Evolutionary conservation across 2,797 vertebrate species (phyloP).

Genomic region (Falco peregrinus): DNA sequence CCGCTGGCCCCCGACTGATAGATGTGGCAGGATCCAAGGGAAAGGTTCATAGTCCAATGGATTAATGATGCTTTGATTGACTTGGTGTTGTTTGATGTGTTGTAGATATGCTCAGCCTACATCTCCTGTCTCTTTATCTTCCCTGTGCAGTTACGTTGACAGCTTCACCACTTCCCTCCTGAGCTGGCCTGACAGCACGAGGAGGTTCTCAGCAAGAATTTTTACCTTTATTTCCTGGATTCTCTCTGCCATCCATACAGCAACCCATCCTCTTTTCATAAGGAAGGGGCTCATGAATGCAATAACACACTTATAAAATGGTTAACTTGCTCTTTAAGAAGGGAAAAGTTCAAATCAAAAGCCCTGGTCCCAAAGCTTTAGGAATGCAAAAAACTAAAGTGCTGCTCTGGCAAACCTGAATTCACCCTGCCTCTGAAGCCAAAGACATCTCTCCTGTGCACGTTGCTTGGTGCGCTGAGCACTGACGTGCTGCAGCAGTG

Average conservation of each 20-base stretch:
- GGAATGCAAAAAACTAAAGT: neutral
- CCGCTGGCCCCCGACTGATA: neutral
- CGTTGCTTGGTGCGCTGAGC: neutral
- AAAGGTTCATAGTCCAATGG: constrained; percentile 44
- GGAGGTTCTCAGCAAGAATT: neutral
- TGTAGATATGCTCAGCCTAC: constrained; percentile 20
- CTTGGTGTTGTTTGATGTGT: constrained; percentile 47
- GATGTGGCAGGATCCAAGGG: neutral
- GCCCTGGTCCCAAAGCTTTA: neutral
- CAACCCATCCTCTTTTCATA: neutral
- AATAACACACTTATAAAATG: neutral
- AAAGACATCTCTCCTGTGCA: neutral
- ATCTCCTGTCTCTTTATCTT: constrained; percentile 61
- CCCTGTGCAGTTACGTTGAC: neutral
- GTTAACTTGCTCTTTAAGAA: neutral
- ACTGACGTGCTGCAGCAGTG: neutral
- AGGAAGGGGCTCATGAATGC: neutral
- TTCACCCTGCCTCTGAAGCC: neutral
- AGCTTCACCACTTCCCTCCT: neutral
- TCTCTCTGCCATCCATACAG: neutral
- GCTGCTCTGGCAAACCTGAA: neutral
- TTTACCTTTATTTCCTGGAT: neutral
- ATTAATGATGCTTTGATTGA: constrained; percentile 56
- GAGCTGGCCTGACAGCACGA: neutral
- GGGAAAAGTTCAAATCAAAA: neutral